Evolutionary conservation across 1,140 invertebrate genomes (phyloP).

Genomic region (Phthorimaea operculella): DNA sequence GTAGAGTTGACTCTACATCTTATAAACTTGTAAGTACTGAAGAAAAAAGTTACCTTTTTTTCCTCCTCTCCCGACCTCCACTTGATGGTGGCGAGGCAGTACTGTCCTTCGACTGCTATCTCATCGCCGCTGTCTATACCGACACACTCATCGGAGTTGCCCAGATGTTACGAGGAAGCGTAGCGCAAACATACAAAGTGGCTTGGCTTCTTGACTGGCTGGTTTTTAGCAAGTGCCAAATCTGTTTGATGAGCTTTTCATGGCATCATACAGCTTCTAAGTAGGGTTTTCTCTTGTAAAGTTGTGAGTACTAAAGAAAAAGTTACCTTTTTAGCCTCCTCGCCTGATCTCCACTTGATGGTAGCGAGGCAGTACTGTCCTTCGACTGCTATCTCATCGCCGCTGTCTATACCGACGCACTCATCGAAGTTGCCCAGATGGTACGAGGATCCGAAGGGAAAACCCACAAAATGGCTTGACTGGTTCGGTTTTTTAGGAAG

Average conservation of each 20-base stretch:
- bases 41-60: slow-evolving; percentile 57
- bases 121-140: slow-evolving; percentile 39
- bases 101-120: slow-evolving; percentile 67
- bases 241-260: no score
- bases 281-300: no score
- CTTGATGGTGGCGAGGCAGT: slow-evolving; percentile 70
- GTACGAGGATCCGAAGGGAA: no score
- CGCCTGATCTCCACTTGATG: slow-evolving; percentile 43
- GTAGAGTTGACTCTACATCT: no score
- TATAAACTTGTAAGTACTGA: no score
- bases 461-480: no score
- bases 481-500: no score
- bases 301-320: no score
- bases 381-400: slow-evolving; percentile 46
- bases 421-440: slow-evolving; percentile 78
- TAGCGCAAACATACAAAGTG: no score
- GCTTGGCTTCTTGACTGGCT: no score
- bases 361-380: slow-evolving; percentile 74
- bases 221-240: no score
- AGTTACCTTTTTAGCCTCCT: slow-evolving; percentile 53
- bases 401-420: slow-evolving; percentile 60
- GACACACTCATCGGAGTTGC: slow-evolving; percentile 77
- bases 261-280: no score
- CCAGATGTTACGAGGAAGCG: slow-evolving; percentile 68
- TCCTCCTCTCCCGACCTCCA: slow-evolving; percentile 48